A percentile compares a stretch with the other conserved stretches of the same genome.
Evolutionary conservation across 2,797 vertebrate genomes (phyloP).

Genomic region (Heliangelus exortis): DNA sequence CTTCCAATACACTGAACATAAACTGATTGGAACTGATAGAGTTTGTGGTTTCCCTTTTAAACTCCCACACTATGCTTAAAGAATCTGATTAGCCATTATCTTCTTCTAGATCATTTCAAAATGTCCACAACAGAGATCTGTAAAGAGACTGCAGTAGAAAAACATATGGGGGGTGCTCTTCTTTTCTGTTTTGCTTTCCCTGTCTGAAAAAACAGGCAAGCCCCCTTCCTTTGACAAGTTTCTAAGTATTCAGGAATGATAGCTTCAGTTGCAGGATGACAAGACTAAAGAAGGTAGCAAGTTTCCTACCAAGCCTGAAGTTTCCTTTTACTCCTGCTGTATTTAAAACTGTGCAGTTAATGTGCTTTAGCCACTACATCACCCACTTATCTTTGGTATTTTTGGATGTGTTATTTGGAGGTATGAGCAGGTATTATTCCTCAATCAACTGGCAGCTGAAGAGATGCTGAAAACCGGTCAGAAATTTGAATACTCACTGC

Average conservation of each 20-base stretch:
- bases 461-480: neutral
- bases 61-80: constrained; percentile 47
- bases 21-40: constrained; percentile 49
- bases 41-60: constrained; percentile 57
- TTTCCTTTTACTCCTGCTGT: constrained; percentile 8
- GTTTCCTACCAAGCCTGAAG: constrained; percentile 16
- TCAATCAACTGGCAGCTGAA: neutral
- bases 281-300: constrained; percentile 19
- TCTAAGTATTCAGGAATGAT: constrained; percentile 61
- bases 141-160: constrained; percentile 34
- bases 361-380: neutral
- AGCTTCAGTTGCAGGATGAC: constrained; percentile 62
- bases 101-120: constrained; percentile 33
- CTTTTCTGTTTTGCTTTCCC: constrained; percentile 44
- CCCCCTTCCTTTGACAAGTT: constrained; percentile 46
- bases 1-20: neutral
- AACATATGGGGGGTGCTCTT: neutral
- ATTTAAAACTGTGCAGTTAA: neutral
- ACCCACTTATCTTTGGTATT: neutral
- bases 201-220: constrained; percentile 60
- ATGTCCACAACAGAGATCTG: constrained; percentile 26
- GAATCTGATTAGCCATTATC: constrained; percentile 53
- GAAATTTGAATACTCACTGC: neutral
- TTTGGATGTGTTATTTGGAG: neutral
- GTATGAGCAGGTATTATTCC: neutral